phyloP scores from a whole-genome alignment of 2,888 invertebrate species.

The Mythimna loreyi region DNA sequence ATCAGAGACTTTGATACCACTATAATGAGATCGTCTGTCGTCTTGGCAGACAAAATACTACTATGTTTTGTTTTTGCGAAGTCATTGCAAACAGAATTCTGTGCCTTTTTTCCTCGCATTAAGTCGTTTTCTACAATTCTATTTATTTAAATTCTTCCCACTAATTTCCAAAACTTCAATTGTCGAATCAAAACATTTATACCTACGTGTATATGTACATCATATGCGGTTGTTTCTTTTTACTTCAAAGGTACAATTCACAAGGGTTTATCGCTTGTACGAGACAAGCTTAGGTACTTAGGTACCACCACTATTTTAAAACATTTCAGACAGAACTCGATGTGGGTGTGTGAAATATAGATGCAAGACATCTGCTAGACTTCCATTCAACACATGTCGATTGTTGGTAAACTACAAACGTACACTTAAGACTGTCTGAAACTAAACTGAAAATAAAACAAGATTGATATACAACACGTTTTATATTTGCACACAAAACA shows the following conservation, averaged over 20 bases:
- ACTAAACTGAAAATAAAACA: constrained; percentile 6
- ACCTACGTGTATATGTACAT: background rate
- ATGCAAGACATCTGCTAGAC: constrained; percentile 37
- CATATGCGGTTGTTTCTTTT: background rate
- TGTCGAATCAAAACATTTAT: no score
- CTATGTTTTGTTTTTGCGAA: constrained; percentile 49
- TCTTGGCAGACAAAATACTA: constrained; percentile 56
- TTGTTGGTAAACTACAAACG: constrained; percentile 7
- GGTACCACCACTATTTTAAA: background rate
- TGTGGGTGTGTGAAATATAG: constrained; percentile 12
- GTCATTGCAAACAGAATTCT: constrained; percentile 22
- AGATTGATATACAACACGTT: background rate
- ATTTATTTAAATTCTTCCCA: background rate
- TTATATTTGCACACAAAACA: background rate
- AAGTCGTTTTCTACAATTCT: background rate
- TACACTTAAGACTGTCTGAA: background rate
- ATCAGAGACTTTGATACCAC: constrained; percentile 61
- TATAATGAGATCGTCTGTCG: constrained; percentile 61
- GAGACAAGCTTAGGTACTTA: constrained; percentile 1
- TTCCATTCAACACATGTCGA: constrained; percentile 19
- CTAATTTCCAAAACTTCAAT: background rate
- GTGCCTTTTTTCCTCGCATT: background rate
- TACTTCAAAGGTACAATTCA: constrained; percentile 4
- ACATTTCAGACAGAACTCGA: constrained; percentile 10
- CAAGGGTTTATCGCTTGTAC: constrained; percentile 9